Percentiles rank a stretch among this genome's conserved stretches.
phyloP scores from a whole-genome alignment of 2,113 vertebrate genomes.

The Holacanthus passer region DNA sequence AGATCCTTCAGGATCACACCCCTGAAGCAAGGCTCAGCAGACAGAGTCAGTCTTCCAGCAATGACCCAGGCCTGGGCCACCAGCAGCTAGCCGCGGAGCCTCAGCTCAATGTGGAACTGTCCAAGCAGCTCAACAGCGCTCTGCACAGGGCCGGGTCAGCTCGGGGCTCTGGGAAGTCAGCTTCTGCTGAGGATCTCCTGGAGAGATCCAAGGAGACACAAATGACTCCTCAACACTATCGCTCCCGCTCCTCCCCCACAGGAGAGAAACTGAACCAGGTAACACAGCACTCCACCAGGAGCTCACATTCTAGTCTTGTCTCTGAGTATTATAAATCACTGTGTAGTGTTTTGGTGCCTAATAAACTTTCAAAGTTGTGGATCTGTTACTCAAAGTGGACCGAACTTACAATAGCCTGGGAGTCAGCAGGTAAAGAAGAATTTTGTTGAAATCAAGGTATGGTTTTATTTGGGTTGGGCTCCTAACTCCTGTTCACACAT shows the following conservation, averaged over 20 bases:
- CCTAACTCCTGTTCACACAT: not conserved
- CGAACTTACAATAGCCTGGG: not conserved
- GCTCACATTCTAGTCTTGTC: not conserved
- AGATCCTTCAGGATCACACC: not conserved
- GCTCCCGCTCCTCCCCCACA: slow-evolving; percentile 90
- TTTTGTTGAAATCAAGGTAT: not conserved
- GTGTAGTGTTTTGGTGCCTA: not conserved
- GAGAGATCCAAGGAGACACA: slow-evolving; percentile 80
- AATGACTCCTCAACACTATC: slow-evolving; percentile 80
- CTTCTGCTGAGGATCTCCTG: slow-evolving; percentile 91
- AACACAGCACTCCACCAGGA: slow-evolving; percentile 9
- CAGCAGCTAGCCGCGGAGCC: slow-evolving; percentile 5
- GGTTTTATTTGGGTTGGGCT: not conserved
- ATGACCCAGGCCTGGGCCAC: not conserved
- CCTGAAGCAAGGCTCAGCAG: slow-evolving; percentile 14
- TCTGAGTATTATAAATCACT: not conserved
- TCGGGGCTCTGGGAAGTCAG: slow-evolving; percentile 85
- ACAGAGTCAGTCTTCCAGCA: slow-evolving; percentile 6
- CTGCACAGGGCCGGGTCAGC: slow-evolving; percentile 59
- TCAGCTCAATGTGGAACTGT: slow-evolving; percentile 5
- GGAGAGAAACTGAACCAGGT: slow-evolving; percentile 87
- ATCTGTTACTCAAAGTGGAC: not conserved
- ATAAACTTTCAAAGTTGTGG: not conserved
- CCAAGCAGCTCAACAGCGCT: slow-evolving; percentile 61
- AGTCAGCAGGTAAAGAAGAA: not conserved